Conservation (phyloP, 1,140 invertebrate genomes). For the Eupristina koningsbergeri region DNA sequence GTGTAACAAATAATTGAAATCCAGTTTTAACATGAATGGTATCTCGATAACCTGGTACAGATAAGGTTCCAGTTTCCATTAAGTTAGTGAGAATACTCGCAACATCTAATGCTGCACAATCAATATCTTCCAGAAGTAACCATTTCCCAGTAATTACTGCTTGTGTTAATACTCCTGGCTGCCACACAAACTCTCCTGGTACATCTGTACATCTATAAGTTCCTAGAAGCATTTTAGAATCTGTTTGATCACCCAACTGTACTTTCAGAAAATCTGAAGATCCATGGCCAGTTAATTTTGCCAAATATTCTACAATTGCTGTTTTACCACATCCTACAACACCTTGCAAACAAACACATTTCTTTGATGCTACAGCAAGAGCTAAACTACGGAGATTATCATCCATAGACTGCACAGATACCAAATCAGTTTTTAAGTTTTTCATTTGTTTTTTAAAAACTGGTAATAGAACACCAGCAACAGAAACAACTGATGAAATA, state of each 20-base stretch:
- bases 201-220: slow-evolving; percentile 96
- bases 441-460: slow-evolving; percentile 52
- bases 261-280: slow-evolving; percentile 81
- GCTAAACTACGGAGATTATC: slow-evolving; percentile 84
- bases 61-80: slow-evolving; percentile 86
- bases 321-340: slow-evolving; percentile 96
- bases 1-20: slow-evolving; percentile 94
- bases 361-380: slow-evolving; percentile 81
- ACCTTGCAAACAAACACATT: slow-evolving; percentile 90
- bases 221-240: slow-evolving; percentile 94
- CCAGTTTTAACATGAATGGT: slow-evolving; percentile 83
- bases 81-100: slow-evolving; percentile 89
- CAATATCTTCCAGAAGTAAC: slow-evolving; percentile 96
- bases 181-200: slow-evolving; percentile 98
- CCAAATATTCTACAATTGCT: slow-evolving; percentile 89
- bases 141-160: slow-evolving; percentile 91
- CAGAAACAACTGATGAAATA: slow-evolving; percentile 60
- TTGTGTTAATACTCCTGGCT: slow-evolving; percentile 90
- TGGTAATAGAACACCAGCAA: slow-evolving; percentile 68
- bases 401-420: slow-evolving; percentile 79
- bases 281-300: slow-evolving; percentile 82
- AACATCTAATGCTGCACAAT: slow-evolving; percentile 93
- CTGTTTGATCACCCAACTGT: slow-evolving; percentile 98
- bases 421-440: slow-evolving; percentile 67
- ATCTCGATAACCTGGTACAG: slow-evolving; percentile 90